phyloP scores from a whole-genome alignment of 64 coral and sea anemone species.

The Actinia equina region DNA sequence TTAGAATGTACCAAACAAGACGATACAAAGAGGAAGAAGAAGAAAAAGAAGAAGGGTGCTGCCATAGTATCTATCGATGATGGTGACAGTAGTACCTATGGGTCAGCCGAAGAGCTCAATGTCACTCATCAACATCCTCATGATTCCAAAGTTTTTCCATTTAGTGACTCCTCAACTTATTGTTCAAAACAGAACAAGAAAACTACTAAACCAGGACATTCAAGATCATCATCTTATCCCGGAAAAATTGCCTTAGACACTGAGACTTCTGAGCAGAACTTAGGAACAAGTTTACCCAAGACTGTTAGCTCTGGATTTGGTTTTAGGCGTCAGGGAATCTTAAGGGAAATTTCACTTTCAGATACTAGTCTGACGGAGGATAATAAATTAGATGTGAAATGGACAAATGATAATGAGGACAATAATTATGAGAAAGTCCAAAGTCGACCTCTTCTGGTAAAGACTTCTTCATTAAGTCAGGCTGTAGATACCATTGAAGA shows the following conservation, averaged over 20 bases:
- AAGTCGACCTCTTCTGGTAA: not conserved
- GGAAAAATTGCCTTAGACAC: slow-evolving; percentile 33
- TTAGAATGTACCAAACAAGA: slow-evolving; percentile 13
- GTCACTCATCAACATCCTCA: not conserved
- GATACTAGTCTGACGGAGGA: not conserved
- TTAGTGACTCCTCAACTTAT: slow-evolving; percentile 5
- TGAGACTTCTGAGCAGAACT: not conserved
- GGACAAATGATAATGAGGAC: not conserved
- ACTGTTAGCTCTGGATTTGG: not conserved
- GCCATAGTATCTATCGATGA: slow-evolving; percentile 91
- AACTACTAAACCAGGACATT: slow-evolving; percentile 20
- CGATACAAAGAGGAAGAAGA: slow-evolving; percentile 92
- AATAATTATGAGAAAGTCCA: not conserved
- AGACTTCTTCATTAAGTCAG: not conserved
- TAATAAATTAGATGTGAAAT: not conserved
- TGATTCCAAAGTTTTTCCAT: slow-evolving; percentile 35
- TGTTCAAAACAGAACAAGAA: not conserved
- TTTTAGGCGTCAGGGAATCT: not conserved
- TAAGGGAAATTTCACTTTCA: slow-evolving; percentile 19
- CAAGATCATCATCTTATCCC: slow-evolving; percentile 69
- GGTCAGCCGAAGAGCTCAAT: slow-evolving; percentile 15
- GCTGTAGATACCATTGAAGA: slow-evolving; percentile 18
- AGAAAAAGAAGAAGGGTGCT: slow-evolving; percentile 79
- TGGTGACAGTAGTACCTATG: not conserved
- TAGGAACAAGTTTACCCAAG: slow-evolving; percentile 18